Conservation (phyloP, 2,888 invertebrate species). For the Polydesmus complanatus region DNA sequence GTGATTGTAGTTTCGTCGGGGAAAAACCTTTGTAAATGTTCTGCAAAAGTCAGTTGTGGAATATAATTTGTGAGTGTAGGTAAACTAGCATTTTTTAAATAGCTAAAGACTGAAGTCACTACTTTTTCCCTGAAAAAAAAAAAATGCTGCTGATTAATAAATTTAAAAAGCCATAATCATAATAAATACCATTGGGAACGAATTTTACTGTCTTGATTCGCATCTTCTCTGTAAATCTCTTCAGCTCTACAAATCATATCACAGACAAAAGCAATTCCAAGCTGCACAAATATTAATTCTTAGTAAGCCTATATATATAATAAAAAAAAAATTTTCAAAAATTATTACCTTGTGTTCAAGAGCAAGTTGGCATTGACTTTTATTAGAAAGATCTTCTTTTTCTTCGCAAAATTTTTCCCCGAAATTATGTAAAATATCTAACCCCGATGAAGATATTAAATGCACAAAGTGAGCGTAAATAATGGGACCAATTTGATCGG, state of each 20-base stretch:
- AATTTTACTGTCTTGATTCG: no score
- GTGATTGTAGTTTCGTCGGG: background rate
- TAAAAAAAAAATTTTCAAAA: background rate
- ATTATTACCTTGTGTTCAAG: background rate
- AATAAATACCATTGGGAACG: background rate
- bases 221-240: background rate
- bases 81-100: background rate
- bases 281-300: background rate
- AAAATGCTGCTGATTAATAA: background rate
- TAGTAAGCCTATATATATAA: background rate
- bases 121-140: background rate
- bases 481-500: background rate
- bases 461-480: background rate
- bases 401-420: background rate
- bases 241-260: background rate
- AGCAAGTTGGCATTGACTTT: background rate
- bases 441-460: background rate
- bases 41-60: background rate
- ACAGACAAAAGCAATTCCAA: background rate
- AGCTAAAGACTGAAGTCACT: background rate
- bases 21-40: background rate
- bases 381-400: background rate
- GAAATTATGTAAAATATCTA: background rate
- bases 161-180: background rate
- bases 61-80: background rate